Percentiles rank a stretch among this genome's conserved stretches.
These are phyloP conservation scores for Sepioteuthis lessoniana DNA, from an alignment of 2,888 invertebrate species.

Conservation along the genomic window DNA sequence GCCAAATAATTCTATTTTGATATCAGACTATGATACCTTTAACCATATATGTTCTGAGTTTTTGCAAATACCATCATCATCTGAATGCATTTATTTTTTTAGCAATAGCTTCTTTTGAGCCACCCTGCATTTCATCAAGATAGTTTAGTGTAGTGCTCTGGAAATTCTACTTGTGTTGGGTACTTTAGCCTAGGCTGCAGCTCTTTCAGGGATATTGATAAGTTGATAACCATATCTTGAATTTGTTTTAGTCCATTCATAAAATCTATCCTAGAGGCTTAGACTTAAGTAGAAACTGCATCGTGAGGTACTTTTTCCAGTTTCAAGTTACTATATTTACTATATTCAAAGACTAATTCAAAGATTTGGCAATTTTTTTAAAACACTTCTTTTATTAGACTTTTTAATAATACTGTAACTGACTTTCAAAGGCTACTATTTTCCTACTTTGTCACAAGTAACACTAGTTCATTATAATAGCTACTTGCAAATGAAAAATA, in stretches of 20 bases:
- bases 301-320: too few species aligned
- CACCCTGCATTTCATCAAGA: too few species aligned
- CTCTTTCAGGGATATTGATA: too few species aligned
- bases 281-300: neutral
- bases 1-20: too few species aligned
- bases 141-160: too few species aligned
- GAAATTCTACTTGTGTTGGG: too few species aligned
- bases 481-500: neutral
- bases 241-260: neutral
- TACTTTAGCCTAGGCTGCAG: too few species aligned
- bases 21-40: too few species aligned
- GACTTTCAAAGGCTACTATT: neutral
- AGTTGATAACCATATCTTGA: neutral
- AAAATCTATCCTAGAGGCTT: neutral
- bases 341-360: neutral
- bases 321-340: neutral
- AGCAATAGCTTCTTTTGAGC: too few species aligned
- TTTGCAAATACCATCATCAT: too few species aligned
- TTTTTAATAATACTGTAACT: neutral
- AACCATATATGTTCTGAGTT: too few species aligned
- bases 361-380: neutral
- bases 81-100: too few species aligned
- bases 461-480: neutral
- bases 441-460: neutral
- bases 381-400: neutral